Evolutionary conservation across 2,113 vertebrate species (phyloP).

Genomic region (Myodes glareolus): DNA sequence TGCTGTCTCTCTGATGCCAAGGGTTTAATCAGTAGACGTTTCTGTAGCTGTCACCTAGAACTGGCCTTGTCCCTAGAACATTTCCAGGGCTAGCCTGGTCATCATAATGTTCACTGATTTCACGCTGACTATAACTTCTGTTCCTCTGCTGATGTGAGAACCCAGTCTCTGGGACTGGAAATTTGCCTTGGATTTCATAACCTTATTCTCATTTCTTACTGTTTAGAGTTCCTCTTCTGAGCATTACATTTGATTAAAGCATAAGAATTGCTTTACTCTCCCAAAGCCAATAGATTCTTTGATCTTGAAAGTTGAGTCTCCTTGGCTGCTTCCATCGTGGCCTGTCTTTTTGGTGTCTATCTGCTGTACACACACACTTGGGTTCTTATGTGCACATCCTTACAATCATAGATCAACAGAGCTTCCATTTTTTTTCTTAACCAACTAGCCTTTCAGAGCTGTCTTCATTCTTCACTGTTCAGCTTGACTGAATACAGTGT

Average conservation of each 20-base stretch:
- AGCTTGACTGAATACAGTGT: conserved; percentile 41
- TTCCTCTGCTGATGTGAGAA: neutral
- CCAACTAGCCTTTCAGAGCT: neutral
- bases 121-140: neutral
- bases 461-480: conserved; percentile 54
- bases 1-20: neutral
- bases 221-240: neutral
- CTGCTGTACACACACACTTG: neutral
- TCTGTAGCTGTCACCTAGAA: neutral
- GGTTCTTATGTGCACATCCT: neutral
- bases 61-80: neutral
- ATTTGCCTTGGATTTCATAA: neutral
- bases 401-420: neutral
- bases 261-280: neutral
- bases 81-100: neutral
- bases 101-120: neutral
- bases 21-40: neutral
- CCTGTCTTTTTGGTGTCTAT: neutral
- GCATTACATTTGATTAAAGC: neutral
- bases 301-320: neutral
- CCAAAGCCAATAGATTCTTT: neutral
- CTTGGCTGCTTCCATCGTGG: neutral
- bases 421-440: neutral
- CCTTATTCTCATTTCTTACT: neutral
- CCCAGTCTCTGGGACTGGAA: neutral